A percentile compares a stretch with the other conserved stretches of the same genome.
Evolutionary conservation across 1,140 invertebrate genomes (phyloP).

Genomic region (Eumeta japonica): DNA sequence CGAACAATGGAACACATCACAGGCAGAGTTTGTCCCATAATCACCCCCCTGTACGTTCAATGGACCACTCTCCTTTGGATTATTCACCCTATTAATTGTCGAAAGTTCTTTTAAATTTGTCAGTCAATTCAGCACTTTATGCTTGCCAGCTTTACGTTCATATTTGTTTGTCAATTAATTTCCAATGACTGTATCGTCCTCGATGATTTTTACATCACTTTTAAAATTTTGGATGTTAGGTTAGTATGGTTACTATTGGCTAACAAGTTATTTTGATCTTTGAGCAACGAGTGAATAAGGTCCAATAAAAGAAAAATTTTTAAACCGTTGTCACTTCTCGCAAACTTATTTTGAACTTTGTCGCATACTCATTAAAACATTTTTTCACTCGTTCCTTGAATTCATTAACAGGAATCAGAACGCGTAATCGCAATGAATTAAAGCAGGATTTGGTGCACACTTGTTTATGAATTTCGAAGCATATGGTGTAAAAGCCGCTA

Average conservation of each 20-base stretch:
- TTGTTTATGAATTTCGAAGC: conserved; percentile 50
- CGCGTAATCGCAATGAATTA: conserved; percentile 34
- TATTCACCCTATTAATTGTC: conserved; percentile 46
- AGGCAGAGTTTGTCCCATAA: conserved; percentile 29
- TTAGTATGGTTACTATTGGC: no score
- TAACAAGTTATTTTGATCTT: no score
- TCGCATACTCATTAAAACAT: no score
- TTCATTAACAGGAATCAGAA: no score
- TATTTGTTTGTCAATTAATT: conserved; percentile 6
- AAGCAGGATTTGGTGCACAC: conserved; percentile 42
- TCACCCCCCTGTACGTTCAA: conserved; percentile 34
- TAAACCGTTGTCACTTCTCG: no score
- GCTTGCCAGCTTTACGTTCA: not conserved
- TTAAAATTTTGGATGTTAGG: no score
- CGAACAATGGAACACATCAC: conserved; percentile 27
- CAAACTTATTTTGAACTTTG: no score
- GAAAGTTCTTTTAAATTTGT: conserved; percentile 18
- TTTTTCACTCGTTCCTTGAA: no score
- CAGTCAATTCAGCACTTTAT: conserved; percentile 20
- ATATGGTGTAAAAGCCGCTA: conserved; percentile 51
- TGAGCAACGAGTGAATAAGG: no score
- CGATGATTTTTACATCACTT: conserved; percentile 26
- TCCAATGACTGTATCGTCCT: conserved; percentile 21
- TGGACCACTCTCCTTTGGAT: conserved; percentile 31
- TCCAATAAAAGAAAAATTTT: no score